Percentiles rank a stretch among this genome's conserved stretches.
Evolutionary conservation across 35 echinoderm and acorn worm genomes (phyloP).

Genomic region (Strongylocentrotus purpuratus): DNA sequence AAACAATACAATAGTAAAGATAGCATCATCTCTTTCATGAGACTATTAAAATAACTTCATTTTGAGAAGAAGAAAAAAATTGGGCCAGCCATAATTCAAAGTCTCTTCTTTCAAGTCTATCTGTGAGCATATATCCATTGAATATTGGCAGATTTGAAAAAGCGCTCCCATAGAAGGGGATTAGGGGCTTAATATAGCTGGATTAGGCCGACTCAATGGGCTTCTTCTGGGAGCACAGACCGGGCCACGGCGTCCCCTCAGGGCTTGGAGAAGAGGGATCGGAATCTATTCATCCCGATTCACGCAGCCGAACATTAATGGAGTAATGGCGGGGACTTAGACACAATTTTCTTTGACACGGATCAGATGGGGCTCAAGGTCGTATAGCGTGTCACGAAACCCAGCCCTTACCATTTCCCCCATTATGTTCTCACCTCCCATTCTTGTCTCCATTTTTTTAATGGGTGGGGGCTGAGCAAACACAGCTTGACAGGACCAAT

Average conservation of each 20-base stretch:
- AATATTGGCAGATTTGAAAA: neutral
- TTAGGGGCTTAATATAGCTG: neutral
- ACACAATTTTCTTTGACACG: neutral
- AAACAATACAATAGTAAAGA: neutral
- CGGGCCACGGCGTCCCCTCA: neutral
- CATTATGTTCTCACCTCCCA: neutral
- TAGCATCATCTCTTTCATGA: neutral
- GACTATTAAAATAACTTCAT: neutral
- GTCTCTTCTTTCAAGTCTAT: neutral
- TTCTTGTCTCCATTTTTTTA: neutral
- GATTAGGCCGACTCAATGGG: neutral
- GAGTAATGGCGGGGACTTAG: neutral
- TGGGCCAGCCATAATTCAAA: neutral
- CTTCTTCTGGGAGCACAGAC: neutral
- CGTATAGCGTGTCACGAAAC: neutral
- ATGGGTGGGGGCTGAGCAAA: constrained; percentile 7
- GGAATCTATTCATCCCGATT: neutral
- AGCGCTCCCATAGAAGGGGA: neutral
- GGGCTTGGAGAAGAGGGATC: neutral
- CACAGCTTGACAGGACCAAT: neutral
- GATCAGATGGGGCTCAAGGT: neutral
- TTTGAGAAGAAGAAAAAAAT: neutral
- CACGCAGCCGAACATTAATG: neutral
- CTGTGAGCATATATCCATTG: neutral
- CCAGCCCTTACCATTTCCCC: neutral